A percentile compares a stretch with the other conserved stretches of the same genome.
Conservation (phyloP, 2,113 vertebrate genomes). For the Gadus macrocephalus region DNA sequence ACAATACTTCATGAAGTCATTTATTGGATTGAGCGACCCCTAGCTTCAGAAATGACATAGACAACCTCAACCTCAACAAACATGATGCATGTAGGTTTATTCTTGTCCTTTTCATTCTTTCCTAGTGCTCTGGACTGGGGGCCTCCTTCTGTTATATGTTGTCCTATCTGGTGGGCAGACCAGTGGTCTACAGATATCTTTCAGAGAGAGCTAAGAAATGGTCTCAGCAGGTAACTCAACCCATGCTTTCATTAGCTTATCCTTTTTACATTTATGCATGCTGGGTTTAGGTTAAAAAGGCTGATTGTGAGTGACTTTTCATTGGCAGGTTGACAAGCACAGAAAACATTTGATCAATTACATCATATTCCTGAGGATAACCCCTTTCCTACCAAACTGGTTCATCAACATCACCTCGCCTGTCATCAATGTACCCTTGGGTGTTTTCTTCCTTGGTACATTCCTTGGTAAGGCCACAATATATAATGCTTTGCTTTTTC, state of each 20-base stretch:
- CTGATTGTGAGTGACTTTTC: not conserved
- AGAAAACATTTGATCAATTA: conserved; percentile 98
- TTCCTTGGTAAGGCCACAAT: conserved; percentile 86
- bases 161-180: conserved; percentile 94
- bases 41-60: too few species aligned
- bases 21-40: too few species aligned
- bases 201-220: conserved; percentile 93
- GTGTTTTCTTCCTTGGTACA: conserved; percentile 96
- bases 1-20: too few species aligned
- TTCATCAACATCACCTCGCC: conserved; percentile 99
- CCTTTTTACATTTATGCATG: not conserved
- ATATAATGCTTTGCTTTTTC: not conserved
- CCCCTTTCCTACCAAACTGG: conserved; percentile 98
- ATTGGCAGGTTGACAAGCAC: conserved; percentile 86
- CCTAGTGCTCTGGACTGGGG: conserved; percentile 93
- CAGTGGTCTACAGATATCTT: conserved; percentile 94
- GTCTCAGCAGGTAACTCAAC: conserved; percentile 88
- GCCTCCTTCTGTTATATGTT: conserved; percentile 97
- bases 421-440: conserved; percentile 94
- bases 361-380: conserved; percentile 99
- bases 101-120: conserved; percentile 19
- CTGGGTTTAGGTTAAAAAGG: conserved; percentile 5
- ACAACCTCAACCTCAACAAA: not conserved
- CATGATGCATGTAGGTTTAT: not conserved
- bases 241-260: not conserved